phyloP scores from a whole-genome alignment of 2,888 invertebrate genomes.

The Leistus spinibarbis region DNA sequence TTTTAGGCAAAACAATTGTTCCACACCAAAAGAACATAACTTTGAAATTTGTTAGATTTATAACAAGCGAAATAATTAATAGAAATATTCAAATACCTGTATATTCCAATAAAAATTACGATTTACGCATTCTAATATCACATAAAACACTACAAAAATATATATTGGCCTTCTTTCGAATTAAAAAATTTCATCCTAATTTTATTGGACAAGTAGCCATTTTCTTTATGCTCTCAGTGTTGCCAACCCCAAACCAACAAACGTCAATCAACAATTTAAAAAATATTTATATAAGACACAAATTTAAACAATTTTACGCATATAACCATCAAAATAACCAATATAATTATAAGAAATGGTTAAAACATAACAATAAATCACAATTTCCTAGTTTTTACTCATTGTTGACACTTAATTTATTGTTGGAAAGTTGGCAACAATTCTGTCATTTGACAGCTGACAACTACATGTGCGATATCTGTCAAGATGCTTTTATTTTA shows the following conservation, averaged over 20 bases:
- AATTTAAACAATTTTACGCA: neutral
- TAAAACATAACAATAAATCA: neutral
- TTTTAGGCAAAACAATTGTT: conserved; percentile 17
- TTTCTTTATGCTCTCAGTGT: conserved; percentile 19
- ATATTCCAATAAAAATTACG: conserved; percentile 25
- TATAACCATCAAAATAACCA: neutral
- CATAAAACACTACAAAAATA: conserved; percentile 36
- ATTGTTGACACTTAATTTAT: neutral
- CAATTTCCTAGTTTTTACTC: neutral
- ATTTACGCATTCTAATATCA: conserved; percentile 37
- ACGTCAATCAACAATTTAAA: neutral
- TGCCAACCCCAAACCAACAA: conserved; percentile 1
- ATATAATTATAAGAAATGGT: neutral
- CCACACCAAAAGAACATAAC: conserved; percentile 24
- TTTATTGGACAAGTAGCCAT: conserved; percentile 28
- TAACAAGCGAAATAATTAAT: neutral
- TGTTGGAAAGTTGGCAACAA: neutral
- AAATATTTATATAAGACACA: neutral
- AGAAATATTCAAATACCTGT: conserved; percentile 15
- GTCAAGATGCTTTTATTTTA: neutral
- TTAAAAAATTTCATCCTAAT: conserved; percentile 36
- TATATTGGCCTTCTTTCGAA: conserved; percentile 37
- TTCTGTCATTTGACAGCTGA: neutral
- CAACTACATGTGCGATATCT: neutral
- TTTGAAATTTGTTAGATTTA: conserved; percentile 4